These are phyloP conservation scores for Rhinopomastus cyanomelas DNA, from an alignment of 2,113 vertebrate species.

Conservation along the genomic window DNA sequence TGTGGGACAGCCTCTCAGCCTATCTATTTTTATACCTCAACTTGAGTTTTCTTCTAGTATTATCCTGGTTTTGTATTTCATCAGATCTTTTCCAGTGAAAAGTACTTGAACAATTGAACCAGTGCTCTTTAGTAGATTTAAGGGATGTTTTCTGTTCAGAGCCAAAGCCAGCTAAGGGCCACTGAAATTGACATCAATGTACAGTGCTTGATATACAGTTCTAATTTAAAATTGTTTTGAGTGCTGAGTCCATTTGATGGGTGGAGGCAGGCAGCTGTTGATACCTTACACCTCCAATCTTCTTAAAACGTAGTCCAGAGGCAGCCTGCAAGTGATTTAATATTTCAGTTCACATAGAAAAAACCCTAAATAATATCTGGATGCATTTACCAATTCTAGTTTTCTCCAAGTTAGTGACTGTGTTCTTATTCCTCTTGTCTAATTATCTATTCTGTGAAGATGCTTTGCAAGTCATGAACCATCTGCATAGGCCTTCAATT, in stretches of 20 bases:
- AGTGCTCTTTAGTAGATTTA: neutral
- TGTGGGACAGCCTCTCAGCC: neutral
- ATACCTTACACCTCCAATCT: neutral
- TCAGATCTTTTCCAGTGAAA: neutral
- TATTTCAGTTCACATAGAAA: neutral
- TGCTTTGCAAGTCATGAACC: constrained; percentile 47
- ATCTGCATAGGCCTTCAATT: constrained; percentile 45
- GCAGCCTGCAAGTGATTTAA: neutral
- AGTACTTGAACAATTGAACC: neutral
- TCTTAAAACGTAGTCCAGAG: neutral
- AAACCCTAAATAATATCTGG: neutral
- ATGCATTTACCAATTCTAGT: neutral
- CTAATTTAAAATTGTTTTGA: neutral
- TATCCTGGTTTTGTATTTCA: neutral
- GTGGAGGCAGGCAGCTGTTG: neutral
- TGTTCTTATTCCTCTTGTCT: neutral
- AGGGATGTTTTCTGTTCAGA: neutral
- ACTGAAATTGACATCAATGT: neutral
- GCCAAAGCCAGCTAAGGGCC: neutral
- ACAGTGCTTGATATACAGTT: neutral
- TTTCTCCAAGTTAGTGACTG: neutral
- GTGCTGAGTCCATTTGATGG: neutral
- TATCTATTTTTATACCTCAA: neutral
- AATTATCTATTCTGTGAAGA: constrained; percentile 65
- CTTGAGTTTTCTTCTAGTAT: neutral